These are phyloP conservation scores for Caenorhabditis remanei DNA, from an alignment of 1,140 invertebrate genomes.

Conservation along the genomic window DNA sequence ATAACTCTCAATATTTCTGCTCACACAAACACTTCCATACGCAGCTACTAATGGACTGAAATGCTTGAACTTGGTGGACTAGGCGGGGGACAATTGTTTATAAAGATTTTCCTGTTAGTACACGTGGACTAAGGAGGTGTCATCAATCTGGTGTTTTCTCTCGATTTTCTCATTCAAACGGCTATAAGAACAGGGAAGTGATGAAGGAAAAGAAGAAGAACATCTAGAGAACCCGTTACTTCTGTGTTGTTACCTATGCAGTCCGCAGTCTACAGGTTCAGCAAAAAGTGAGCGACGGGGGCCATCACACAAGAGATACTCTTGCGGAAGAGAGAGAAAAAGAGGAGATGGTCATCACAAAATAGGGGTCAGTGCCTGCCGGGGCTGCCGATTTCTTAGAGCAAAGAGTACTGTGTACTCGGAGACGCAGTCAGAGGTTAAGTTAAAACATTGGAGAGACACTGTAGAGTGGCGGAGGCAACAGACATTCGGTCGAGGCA, in stretches of 20 bases:
- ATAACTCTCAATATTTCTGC: conserved; percentile 22
- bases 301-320: background rate
- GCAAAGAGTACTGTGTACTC: background rate
- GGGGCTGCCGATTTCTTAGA: conserved; percentile 45
- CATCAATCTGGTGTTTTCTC: background rate
- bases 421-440: conserved; percentile 55
- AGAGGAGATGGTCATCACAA: conserved; percentile 41
- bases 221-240: background rate
- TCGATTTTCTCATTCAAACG: background rate
- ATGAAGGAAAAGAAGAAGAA: background rate
- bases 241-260: conserved; percentile 27
- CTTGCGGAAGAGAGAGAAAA: background rate
- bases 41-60: background rate
- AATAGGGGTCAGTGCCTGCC: conserved; percentile 52
- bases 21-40: conserved; percentile 40
- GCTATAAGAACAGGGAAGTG: background rate
- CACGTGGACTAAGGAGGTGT: background rate
- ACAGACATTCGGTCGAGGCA: background rate
- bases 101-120: background rate
- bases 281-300: conserved; percentile 9
- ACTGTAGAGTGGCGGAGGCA: background rate
- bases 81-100: background rate
- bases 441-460: conserved; percentile 59
- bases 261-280: conserved; percentile 11
- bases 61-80: background rate